phyloP scores from a whole-genome alignment of 2,113 vertebrate species.

The Lethenteron camtschaticum region DNA sequence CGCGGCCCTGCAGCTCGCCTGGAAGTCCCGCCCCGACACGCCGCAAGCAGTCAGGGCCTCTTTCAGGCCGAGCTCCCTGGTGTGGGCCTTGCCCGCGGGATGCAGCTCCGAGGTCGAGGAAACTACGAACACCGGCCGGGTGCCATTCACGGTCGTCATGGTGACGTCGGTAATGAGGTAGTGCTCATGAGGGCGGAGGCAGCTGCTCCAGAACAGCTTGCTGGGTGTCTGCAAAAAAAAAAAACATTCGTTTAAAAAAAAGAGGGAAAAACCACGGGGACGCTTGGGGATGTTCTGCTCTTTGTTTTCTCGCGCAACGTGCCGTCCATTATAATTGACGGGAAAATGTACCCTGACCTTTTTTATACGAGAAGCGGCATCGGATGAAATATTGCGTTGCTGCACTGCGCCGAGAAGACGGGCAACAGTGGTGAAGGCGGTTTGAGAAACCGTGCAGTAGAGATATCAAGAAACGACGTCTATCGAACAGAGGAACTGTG shows the following conservation, averaged over 20 bases:
- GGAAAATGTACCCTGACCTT: too few relatives aligned
- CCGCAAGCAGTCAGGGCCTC: background rate
- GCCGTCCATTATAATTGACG: too few relatives aligned
- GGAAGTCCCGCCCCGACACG: background rate
- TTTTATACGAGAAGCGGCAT: too few relatives aligned
- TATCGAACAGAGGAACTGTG: too few relatives aligned
- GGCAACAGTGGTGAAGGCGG: too few relatives aligned
- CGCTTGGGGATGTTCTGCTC: too few relatives aligned
- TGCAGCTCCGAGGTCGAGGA: background rate
- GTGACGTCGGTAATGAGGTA: background rate
- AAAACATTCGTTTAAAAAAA: background rate
- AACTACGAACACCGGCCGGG: background rate
- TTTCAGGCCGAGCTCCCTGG: background rate
- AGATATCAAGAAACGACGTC: too few relatives aligned
- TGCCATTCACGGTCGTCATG: background rate
- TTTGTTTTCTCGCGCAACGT: too few relatives aligned
- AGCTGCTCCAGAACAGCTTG: conserved; percentile 4
- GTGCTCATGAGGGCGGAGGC: background rate
- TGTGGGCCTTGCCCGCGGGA: background rate
- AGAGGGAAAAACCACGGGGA: too few relatives aligned
- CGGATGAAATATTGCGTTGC: too few relatives aligned
- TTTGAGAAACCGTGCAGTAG: too few relatives aligned
- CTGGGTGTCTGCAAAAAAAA: background rate
- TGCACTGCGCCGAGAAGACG: too few relatives aligned
- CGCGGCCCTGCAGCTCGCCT: background rate